phyloP scores from a whole-genome alignment of 2,888 invertebrate species.

The Ectobius pallidus region DNA sequence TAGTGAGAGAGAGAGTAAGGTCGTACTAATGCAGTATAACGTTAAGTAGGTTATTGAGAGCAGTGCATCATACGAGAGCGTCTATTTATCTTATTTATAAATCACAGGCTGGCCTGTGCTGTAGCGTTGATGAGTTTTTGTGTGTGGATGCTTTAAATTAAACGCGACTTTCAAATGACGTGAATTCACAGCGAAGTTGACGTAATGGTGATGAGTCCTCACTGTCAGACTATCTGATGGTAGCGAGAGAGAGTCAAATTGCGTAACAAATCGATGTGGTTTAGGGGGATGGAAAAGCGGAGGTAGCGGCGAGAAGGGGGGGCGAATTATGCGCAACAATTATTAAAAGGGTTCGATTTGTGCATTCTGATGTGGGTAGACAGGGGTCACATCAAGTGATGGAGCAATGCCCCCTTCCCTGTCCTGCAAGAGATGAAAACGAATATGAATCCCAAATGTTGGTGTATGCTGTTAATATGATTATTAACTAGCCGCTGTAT shows the following conservation, averaged over 20 bases:
- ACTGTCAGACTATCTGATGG: slow-evolving; percentile 40
- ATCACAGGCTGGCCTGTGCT: not conserved
- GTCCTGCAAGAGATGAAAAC: not conserved
- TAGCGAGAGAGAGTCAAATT: slow-evolving; percentile 37
- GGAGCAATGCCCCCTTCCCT: not conserved
- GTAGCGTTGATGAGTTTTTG: slow-evolving; percentile 27
- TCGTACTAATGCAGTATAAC: slow-evolving; percentile 12
- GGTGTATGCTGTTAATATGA: not conserved
- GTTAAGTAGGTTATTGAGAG: slow-evolving; percentile 23
- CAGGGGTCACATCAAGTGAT: slow-evolving; percentile 15
- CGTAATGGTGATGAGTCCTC: slow-evolving; percentile 41
- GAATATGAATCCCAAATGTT: slow-evolving; percentile 7
- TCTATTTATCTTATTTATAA: slow-evolving; percentile 31
- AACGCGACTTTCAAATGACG: slow-evolving; percentile 40
- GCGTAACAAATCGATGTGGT: slow-evolving; percentile 39
- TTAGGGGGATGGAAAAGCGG: slow-evolving; percentile 1
- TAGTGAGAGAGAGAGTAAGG: not conserved
- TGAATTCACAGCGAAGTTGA: slow-evolving; percentile 38
- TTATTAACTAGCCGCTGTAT: not conserved
- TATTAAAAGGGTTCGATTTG: slow-evolving; percentile 31
- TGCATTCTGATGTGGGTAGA: slow-evolving; percentile 23
- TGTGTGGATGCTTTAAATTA: slow-evolving; percentile 33
- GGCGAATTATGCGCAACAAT: slow-evolving; percentile 24
- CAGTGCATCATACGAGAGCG: slow-evolving; percentile 24
- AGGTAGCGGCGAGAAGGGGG: not conserved